A percentile compares a stretch with the other conserved stretches of the same genome.
Evolutionary conservation across 2,888 invertebrate genomes (phyloP).

Genomic region (Cerastoderma edule): DNA sequence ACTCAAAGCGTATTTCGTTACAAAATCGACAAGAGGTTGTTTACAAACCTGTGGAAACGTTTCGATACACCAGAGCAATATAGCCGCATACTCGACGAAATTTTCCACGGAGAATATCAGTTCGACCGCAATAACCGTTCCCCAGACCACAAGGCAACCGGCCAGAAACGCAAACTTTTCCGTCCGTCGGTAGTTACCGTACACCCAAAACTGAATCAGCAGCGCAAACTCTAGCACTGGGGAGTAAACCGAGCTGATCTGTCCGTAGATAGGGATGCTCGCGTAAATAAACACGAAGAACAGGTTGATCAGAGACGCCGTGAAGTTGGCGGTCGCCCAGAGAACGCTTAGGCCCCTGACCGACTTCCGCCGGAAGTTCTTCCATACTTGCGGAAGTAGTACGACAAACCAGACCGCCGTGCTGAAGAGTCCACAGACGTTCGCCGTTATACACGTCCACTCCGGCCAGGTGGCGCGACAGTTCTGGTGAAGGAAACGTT

Average conservation of each 20-base stretch:
- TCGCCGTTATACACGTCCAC: slow-evolving; percentile 63
- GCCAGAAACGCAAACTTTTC: slow-evolving; percentile 48
- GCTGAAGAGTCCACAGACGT: slow-evolving; percentile 63
- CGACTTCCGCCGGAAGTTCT: slow-evolving; percentile 69
- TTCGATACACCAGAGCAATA: slow-evolving; percentile 66
- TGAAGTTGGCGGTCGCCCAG: slow-evolving; percentile 70
- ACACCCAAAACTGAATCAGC: slow-evolving; percentile 65
- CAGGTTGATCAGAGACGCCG: slow-evolving; percentile 65
- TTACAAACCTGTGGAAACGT: slow-evolving; percentile 72
- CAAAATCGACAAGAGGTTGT: no score
- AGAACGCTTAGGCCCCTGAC: slow-evolving; percentile 65
- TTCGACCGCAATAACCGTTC: slow-evolving; percentile 51
- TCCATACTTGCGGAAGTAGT: slow-evolving; percentile 69
- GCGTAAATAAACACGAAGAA: slow-evolving; percentile 66
- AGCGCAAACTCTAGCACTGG: slow-evolving; percentile 64
- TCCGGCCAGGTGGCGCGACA: slow-evolving; percentile 62
- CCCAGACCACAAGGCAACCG: slow-evolving; percentile 57
- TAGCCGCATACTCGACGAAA: slow-evolving; percentile 62
- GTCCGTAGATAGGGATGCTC: slow-evolving; percentile 60
- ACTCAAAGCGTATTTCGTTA: no score
- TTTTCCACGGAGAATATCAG: slow-evolving; percentile 42
- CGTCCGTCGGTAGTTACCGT: slow-evolving; percentile 45
- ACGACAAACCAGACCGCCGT: slow-evolving; percentile 68
- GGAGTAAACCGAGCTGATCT: slow-evolving; percentile 65
- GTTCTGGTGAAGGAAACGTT: slow-evolving; percentile 56